These are phyloP conservation scores for Drosophila nikananu DNA, from an alignment of 1,140 invertebrate species.

Conservation along the genomic window DNA sequence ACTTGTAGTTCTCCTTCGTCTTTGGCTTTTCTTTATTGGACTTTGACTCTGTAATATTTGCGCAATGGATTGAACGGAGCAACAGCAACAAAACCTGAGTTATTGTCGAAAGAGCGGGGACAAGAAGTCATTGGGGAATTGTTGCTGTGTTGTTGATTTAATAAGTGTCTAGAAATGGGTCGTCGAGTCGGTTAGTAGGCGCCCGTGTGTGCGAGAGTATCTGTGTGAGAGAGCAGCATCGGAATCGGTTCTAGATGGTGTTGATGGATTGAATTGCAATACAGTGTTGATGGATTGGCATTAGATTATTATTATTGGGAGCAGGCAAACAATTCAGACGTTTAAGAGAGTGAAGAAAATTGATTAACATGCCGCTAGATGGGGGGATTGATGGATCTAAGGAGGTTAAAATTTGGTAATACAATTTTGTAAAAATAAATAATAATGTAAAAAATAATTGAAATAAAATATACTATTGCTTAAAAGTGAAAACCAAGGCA, in stretches of 20 bases:
- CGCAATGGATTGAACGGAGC: conserved; percentile 52
- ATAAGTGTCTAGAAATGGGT: conserved; percentile 57
- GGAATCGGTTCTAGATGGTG: conserved; percentile 38
- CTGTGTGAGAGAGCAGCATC: conserved; percentile 1
- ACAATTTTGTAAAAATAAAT: neutral
- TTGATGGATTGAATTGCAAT: conserved; percentile 50
- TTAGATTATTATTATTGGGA: conserved; percentile 49
- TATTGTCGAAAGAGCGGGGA: conserved; percentile 35
- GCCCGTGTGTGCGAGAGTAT: conserved; percentile 2
- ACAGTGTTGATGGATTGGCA: conserved; percentile 43
- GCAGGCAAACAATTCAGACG: conserved; percentile 31
- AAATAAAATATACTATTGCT: too few species aligned
- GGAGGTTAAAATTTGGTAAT: neutral
- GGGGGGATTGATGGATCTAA: neutral
- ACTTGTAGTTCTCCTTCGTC: conserved; percentile 23
- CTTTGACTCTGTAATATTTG: conserved; percentile 69
- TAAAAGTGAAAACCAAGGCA: neutral
- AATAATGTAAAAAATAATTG: neutral
- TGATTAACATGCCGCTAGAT: conserved; percentile 27
- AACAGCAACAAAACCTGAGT: conserved; percentile 35
- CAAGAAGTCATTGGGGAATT: conserved; percentile 39
- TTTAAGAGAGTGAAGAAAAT: conserved; percentile 37
- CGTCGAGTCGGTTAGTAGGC: conserved; percentile 35
- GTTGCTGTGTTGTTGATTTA: conserved; percentile 51
- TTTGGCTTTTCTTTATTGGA: conserved; percentile 46